These are phyloP conservation scores for Smithornis capensis DNA, from an alignment of 2,113 vertebrate genomes.

Conservation along the genomic window DNA sequence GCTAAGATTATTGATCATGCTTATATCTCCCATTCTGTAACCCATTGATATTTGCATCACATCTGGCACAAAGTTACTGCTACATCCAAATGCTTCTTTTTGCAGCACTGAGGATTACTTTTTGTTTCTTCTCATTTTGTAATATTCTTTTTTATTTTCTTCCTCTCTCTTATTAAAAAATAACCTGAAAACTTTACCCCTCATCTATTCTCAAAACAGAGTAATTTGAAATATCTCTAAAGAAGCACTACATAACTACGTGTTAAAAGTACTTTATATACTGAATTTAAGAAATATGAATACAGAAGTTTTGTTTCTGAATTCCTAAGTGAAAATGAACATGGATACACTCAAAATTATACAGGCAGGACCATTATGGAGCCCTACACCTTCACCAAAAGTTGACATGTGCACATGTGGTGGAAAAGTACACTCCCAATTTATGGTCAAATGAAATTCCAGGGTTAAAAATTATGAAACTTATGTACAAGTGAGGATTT, in stretches of 20 bases:
- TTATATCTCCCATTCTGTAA: background rate
- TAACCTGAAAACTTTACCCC: background rate
- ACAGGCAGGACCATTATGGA: background rate
- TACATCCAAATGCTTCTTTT: background rate
- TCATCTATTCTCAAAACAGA: background rate
- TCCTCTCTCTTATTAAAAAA: background rate
- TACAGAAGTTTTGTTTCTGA: background rate
- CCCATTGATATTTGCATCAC: background rate
- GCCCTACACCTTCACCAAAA: background rate
- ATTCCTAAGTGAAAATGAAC: background rate
- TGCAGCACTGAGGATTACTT: background rate
- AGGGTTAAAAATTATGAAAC: background rate
- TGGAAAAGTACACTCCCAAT: background rate
- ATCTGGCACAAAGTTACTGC: background rate
- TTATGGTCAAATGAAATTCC: background rate
- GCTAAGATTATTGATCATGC: background rate
- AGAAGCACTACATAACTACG: background rate
- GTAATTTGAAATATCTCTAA: background rate
- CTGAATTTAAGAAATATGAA: background rate
- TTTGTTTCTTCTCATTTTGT: too few relatives aligned
- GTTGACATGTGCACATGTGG: background rate
- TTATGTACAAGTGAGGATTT: background rate
- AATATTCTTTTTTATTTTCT: background rate
- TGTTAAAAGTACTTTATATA: background rate
- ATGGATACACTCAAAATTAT: background rate